A percentile compares a stretch with the other conserved stretches of the same genome.
phyloP scores from a whole-genome alignment of 2,113 vertebrate species.

The Oreochromis tanganicae region DNA sequence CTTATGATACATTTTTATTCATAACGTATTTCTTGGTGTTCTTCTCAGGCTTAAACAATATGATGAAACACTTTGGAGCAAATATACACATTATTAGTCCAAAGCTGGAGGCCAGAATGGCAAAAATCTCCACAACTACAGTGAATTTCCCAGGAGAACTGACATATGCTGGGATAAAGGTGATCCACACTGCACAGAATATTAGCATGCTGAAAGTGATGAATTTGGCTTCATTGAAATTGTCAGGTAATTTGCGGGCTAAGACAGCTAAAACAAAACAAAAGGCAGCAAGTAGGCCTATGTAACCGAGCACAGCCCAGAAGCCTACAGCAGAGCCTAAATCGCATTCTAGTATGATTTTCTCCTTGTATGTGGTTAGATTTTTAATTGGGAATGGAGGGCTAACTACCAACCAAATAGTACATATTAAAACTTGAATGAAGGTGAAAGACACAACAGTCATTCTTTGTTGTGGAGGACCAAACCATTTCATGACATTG shows the following conservation, averaged over 20 bases:
- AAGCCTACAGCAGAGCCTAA: fast-evolving
- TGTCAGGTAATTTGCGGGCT: background rate
- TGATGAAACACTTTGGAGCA: conserved; percentile 54
- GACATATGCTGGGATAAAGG: background rate
- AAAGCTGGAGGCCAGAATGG: too few relatives aligned
- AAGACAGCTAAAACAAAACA: fast-evolving
- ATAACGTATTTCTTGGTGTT: conserved; percentile 36
- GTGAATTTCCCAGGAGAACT: too few relatives aligned
- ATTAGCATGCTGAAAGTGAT: background rate
- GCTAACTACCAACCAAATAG: fast-evolving
- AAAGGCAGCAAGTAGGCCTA: fast-evolving
- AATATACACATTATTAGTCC: conserved; percentile 26
- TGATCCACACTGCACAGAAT: background rate
- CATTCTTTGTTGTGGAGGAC: background rate
- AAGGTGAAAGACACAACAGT: background rate
- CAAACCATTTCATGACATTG: background rate
- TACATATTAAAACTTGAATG: background rate
- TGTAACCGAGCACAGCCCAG: fast-evolving
- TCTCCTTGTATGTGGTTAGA: background rate
- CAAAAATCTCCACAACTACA: too few relatives aligned
- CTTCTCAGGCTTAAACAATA: background rate
- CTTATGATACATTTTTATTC: background rate
- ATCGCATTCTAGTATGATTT: fast-evolving
- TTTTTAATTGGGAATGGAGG: background rate
- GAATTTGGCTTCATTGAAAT: fast-evolving